Evolutionary conservation across 2,797 vertebrate species (phyloP).

Genomic region (Zenarchopterus dispar): DNA sequence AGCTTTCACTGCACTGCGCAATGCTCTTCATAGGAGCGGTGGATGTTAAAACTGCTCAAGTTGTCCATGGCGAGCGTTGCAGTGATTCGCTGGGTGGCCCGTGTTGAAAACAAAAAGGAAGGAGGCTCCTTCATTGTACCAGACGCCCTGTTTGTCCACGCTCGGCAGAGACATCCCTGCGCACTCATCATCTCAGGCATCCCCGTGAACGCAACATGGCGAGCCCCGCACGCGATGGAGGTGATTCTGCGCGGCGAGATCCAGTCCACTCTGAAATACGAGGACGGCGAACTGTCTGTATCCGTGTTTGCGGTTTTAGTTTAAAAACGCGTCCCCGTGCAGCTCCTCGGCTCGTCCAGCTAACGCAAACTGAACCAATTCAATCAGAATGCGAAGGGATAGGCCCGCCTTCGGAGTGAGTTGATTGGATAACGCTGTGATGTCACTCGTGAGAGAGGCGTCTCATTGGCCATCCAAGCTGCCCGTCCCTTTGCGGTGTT

Average conservation of each 20-base stretch:
- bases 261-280: slow-evolving; percentile 6
- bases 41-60: slow-evolving; percentile 26
- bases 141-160: slow-evolving; percentile 72
- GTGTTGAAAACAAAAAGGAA: slow-evolving; percentile 60
- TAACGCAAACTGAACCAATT: slow-evolving; percentile 72
- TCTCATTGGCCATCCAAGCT: slow-evolving; percentile 54
- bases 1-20: slow-evolving; percentile 84
- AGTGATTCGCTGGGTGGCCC: slow-evolving; percentile 48
- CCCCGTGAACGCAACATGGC: slow-evolving; percentile 34
- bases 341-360: slow-evolving; percentile 58
- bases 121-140: slow-evolving; percentile 59
- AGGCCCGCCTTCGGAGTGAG: slow-evolving; percentile 55
- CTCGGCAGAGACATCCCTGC: slow-evolving; percentile 68
- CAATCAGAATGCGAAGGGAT: slow-evolving; percentile 54
- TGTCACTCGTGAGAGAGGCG: slow-evolving; percentile 9
- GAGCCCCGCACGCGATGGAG: slow-evolving; percentile 25
- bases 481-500: slow-evolving; percentile 29
- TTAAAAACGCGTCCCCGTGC: slow-evolving; percentile 18
- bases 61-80: slow-evolving; percentile 41
- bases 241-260: slow-evolving; percentile 8
- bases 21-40: slow-evolving; percentile 56
- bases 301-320: slow-evolving; percentile 22
- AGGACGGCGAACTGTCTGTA: slow-evolving; percentile 9
- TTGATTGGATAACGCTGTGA: slow-evolving; percentile 50
- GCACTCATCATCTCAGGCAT: slow-evolving; percentile 61